These are phyloP conservation scores for Bombus balteatus DNA, from an alignment of 1,140 invertebrate species.

Conservation along the genomic window DNA sequence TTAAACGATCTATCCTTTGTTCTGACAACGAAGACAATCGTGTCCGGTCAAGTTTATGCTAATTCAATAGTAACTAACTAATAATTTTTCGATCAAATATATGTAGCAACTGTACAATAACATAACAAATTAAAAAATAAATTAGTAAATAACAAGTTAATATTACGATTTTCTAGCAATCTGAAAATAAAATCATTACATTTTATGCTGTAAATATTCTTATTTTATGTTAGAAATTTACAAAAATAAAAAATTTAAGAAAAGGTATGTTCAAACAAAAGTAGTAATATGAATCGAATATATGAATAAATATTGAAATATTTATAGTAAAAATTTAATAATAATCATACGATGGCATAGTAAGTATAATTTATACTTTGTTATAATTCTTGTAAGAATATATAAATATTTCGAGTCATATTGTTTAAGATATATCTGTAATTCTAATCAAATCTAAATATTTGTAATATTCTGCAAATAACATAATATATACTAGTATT, in stretches of 20 bases:
- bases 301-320: not conserved
- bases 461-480: not conserved
- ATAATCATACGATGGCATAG: not conserved
- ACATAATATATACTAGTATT: not conserved
- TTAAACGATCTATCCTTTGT: conserved; percentile 14
- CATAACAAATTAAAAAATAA: not conserved
- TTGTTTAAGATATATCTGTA: not conserved
- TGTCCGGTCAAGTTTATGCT: not conserved
- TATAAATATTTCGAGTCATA: not conserved
- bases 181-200: not conserved
- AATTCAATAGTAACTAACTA: not conserved
- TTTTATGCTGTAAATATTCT: not conserved
- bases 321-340: not conserved
- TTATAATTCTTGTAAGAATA: not conserved
- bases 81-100: not conserved
- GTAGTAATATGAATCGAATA: not conserved
- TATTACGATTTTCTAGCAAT: not conserved
- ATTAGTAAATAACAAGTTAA: not conserved
- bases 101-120: not conserved
- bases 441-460: not conserved
- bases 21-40: conserved; percentile 9
- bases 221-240: not conserved
- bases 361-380: not conserved
- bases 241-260: not conserved
- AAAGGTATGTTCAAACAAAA: not conserved